phyloP scores from a whole-genome alignment of 2,888 invertebrate species.

The Lycaena phlaeas region DNA sequence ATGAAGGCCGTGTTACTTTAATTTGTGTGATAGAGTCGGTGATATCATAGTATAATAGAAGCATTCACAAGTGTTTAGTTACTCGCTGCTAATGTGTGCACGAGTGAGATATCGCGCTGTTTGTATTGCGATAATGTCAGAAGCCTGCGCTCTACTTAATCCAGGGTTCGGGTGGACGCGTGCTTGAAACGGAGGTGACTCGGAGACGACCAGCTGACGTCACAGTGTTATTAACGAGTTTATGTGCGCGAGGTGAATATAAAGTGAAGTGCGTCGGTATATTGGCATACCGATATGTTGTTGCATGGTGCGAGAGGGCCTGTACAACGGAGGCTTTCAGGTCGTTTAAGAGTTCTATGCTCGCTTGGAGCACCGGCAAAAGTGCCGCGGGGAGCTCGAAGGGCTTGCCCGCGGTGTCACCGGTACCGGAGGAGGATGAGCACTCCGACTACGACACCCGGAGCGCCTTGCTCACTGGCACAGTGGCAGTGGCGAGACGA shows the following conservation, averaged over 20 bases:
- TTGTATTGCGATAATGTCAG: slow-evolving; percentile 47
- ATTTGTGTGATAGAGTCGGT: slow-evolving; percentile 25
- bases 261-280: slow-evolving; percentile 33
- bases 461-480: slow-evolving; percentile 50
- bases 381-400: slow-evolving; percentile 39
- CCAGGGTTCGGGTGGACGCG: slow-evolving; percentile 29
- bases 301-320: slow-evolving; percentile 60
- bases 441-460: slow-evolving; percentile 42
- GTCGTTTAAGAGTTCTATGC: slow-evolving; percentile 64
- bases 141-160: slow-evolving; percentile 38
- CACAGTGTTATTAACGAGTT: slow-evolving; percentile 17
- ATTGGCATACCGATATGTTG: slow-evolving; percentile 66
- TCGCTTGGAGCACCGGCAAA: slow-evolving; percentile 51
- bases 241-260: slow-evolving; percentile 35
- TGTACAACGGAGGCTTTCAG: slow-evolving; percentile 69
- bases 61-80: slow-evolving; percentile 31
- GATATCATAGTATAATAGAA: slow-evolving; percentile 33
- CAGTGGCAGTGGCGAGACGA: slow-evolving; percentile 58
- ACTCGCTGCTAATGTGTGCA: slow-evolving; percentile 34
- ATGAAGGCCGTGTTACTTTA: slow-evolving; percentile 6
- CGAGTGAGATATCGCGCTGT: slow-evolving; percentile 49
- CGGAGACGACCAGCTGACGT: slow-evolving; percentile 24
- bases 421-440: slow-evolving; percentile 23
- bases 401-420: slow-evolving; percentile 30
- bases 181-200: slow-evolving; percentile 21